Conservation (phyloP, 2,888 invertebrate species). For the Hedychridium roseum region DNA sequence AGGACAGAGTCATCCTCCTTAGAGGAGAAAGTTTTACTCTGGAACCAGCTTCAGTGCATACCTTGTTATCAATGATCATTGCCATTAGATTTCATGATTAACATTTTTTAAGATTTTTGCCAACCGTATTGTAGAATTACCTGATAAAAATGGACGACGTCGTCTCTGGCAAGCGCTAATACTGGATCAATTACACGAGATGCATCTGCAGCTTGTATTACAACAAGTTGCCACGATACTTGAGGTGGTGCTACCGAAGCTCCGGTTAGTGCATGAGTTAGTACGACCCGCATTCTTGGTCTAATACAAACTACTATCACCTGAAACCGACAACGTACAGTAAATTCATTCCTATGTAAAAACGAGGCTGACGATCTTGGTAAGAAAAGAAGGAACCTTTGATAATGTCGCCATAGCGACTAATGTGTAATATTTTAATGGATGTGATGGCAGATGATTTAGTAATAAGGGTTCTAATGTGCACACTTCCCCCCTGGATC, state of each 20-base stretch:
- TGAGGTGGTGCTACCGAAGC: conserved; percentile 82
- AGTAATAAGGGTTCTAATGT: conserved; percentile 75
- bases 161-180: conserved; percentile 87
- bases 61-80: conserved; percentile 55
- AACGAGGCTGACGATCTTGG: conserved; percentile 33
- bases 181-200: conserved; percentile 81
- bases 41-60: conserved; percentile 66
- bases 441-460: conserved; percentile 69
- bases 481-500: conserved; percentile 94
- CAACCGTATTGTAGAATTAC: no score
- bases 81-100: conserved; percentile 6
- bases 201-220: conserved; percentile 77
- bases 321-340: conserved; percentile 58
- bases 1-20: conserved; percentile 75
- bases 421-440: conserved; percentile 78
- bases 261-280: conserved; percentile 79
- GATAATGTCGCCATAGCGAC: conserved; percentile 94
- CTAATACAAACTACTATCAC: conserved; percentile 81
- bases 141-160: conserved; percentile 86
- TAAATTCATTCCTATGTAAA: conserved; percentile 41
- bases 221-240: conserved; percentile 91
- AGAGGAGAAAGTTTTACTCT: conserved; percentile 72
- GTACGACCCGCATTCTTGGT: conserved; percentile 79
- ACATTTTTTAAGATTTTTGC: no score
- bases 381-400: conserved; percentile 71